These are phyloP conservation scores for Cephalopholis sonnerati DNA, from an alignment of 2,113 vertebrate species.

Conservation along the genomic window DNA sequence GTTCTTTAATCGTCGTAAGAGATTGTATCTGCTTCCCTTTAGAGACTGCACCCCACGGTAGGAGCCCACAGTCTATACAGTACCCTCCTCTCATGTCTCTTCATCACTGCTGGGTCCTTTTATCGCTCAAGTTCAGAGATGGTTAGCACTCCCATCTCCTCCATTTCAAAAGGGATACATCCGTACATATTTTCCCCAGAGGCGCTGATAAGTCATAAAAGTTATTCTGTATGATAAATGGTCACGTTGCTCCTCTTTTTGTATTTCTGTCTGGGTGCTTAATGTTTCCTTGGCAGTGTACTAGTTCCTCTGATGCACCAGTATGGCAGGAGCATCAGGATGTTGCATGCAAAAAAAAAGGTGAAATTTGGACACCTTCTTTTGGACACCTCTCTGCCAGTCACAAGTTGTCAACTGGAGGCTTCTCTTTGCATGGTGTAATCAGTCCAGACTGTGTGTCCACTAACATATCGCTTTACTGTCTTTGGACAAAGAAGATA, in stretches of 20 bases:
- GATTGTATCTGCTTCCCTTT: slow-evolving; percentile 58
- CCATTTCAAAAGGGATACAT: slow-evolving; percentile 68
- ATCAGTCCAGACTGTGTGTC: slow-evolving; percentile 66
- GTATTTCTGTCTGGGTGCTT: slow-evolving; percentile 58
- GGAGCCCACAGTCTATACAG: slow-evolving; percentile 15
- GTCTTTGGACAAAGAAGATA: slow-evolving; percentile 79
- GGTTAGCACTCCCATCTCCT: slow-evolving; percentile 39
- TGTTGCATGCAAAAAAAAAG: slow-evolving; percentile 74
- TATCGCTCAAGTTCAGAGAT: not conserved
- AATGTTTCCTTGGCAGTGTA: slow-evolving; percentile 67
- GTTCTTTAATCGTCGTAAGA: slow-evolving; percentile 42
- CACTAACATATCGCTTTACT: slow-evolving; percentile 81
- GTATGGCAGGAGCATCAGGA: slow-evolving; percentile 72
- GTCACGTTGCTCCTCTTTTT: slow-evolving; percentile 45
- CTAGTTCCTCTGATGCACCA: slow-evolving; percentile 71
- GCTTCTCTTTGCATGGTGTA: slow-evolving; percentile 82
- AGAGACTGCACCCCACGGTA: slow-evolving; percentile 21
- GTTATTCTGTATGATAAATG: slow-evolving; percentile 58
- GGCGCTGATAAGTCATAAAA: slow-evolving; percentile 39
- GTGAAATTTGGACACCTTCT: slow-evolving; percentile 34
- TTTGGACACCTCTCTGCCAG: slow-evolving; percentile 56
- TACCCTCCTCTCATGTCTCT: slow-evolving; percentile 27
- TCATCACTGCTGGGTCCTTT: slow-evolving; percentile 37
- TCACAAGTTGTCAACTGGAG: slow-evolving; percentile 53
- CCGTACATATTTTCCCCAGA: slow-evolving; percentile 45